Percentiles rank a stretch among this genome's conserved stretches.
These are phyloP conservation scores for Cybosia mesomella DNA, from an alignment of 2,888 invertebrate species.

Conservation along the genomic window DNA sequence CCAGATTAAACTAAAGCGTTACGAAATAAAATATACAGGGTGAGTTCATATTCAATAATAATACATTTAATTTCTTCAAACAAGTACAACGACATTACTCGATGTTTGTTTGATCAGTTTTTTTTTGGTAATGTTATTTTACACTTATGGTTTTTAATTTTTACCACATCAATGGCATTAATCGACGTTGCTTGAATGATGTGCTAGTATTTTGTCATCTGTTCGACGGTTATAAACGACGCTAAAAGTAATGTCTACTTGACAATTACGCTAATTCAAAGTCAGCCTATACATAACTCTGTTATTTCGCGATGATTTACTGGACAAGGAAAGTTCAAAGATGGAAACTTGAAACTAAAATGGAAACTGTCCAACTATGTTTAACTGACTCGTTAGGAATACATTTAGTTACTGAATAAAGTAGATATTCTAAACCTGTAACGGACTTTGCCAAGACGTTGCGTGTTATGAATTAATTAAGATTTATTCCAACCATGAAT, in stretches of 20 bases:
- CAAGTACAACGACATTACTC: not conserved
- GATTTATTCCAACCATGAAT: not conserved
- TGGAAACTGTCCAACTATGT: conserved; percentile 19
- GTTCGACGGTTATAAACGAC: not conserved
- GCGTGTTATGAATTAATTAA: not conserved
- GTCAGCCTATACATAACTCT: not conserved
- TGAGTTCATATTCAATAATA: not conserved
- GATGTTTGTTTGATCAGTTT: not conserved
- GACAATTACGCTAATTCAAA: not conserved
- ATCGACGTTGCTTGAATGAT: too few species aligned
- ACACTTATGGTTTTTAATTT: too few species aligned
- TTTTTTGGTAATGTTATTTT: not conserved
- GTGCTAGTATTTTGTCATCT: not conserved
- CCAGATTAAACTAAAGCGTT: conserved; percentile 19
- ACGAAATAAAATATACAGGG: conserved; percentile 16
- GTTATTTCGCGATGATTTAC: conserved; percentile 3
- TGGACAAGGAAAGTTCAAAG: conserved; percentile 17
- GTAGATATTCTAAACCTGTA: not conserved
- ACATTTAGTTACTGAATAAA: not conserved
- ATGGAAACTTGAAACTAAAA: conserved; percentile 12
- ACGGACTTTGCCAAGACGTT: not conserved
- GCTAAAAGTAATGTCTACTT: not conserved
- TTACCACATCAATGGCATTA: too few species aligned
- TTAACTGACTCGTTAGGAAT: conserved; percentile 7
- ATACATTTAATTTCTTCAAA: not conserved